Percentiles rank a stretch among this genome's conserved stretches.
These are phyloP conservation scores for Ctenicera cuprea DNA, from an alignment of 2,888 invertebrate species.

Conservation along the genomic window DNA sequence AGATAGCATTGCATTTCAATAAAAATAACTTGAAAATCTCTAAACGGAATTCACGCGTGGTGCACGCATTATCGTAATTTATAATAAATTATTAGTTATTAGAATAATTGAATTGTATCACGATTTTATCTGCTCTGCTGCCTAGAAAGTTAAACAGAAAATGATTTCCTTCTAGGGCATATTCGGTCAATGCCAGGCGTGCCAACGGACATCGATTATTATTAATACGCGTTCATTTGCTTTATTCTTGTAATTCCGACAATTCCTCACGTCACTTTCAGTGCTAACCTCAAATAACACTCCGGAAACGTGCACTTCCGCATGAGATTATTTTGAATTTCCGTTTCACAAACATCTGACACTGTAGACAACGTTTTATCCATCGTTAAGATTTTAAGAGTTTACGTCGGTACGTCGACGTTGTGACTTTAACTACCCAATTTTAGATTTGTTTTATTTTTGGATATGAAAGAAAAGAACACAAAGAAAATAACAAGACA, in stretches of 20 bases:
- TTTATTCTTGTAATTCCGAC: background rate
- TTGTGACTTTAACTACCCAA: too few relatives aligned
- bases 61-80: constrained; percentile 30
- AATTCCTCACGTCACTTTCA: constrained; percentile 16
- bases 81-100: constrained; percentile 9
- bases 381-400: background rate
- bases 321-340: constrained; percentile 8
- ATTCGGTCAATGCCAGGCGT: constrained; percentile 47
- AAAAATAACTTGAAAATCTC: too few relatives aligned
- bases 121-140: constrained; percentile 25
- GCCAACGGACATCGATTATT: constrained; percentile 14
- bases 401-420: too few relatives aligned
- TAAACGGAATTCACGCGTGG: constrained; percentile 17
- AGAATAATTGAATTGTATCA: constrained; percentile 35
- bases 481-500: too few relatives aligned
- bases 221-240: constrained; percentile 10
- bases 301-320: constrained; percentile 27
- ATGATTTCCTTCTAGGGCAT: constrained; percentile 37
- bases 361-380: background rate
- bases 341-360: constrained; percentile 6
- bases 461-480: too few relatives aligned
- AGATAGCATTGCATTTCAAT: background rate
- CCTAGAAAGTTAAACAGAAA: constrained; percentile 40
- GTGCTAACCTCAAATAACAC: constrained; percentile 5
- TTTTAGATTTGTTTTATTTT: too few relatives aligned